Evolutionary conservation across 1,140 invertebrate genomes (phyloP), one percentile per base, ranked within the genome.

Genomic region (Elysia chlorotica): DNA sequence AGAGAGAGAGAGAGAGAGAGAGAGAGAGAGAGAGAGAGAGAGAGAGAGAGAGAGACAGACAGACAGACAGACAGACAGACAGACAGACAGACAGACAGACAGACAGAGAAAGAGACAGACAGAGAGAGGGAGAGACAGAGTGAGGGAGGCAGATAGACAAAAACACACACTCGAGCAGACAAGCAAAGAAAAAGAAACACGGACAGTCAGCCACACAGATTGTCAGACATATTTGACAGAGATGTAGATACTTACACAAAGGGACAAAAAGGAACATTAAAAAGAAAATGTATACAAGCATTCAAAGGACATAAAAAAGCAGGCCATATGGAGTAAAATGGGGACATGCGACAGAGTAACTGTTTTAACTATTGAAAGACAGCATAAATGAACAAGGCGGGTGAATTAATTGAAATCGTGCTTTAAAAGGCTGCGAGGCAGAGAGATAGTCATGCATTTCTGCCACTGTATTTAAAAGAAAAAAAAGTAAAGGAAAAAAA

Each of bases 111-210:
- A 57, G 48, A 35, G 41, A 68, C 38, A 68, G 37, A 68, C 14
- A 25, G 66, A 54, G 38, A 68, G 10, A 68, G 63, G 41, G 63
- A 66, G n/a, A n/a, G 30, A 66, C 21, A 66, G 66, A 68, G n/a
- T 35, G 48, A 70, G 35, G 59, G 67, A 70, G 48, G 36, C 30
- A 31, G 54, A 56, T 21, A 57, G 48, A 57, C 31, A 70, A 54
- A 70, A 21, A 70, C 2, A 31, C 28, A 70, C 4, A 70, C 21
- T 35, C 28, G 59, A 54, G 59, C 19, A 70, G 17, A 70, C 53
- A 70, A 4, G 38, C 19, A 70, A 25, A 41, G 2, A 71, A 6
- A 71, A 21, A 59, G 30, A 61, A 10, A 71, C 30, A 41, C 33
- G 62, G 30, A 61, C 3, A 71, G 31, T 25, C 23, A 71, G 28